phyloP scores from a whole-genome alignment of 2,888 invertebrate genomes.

The Scaptomyza tumidula region DNA sequence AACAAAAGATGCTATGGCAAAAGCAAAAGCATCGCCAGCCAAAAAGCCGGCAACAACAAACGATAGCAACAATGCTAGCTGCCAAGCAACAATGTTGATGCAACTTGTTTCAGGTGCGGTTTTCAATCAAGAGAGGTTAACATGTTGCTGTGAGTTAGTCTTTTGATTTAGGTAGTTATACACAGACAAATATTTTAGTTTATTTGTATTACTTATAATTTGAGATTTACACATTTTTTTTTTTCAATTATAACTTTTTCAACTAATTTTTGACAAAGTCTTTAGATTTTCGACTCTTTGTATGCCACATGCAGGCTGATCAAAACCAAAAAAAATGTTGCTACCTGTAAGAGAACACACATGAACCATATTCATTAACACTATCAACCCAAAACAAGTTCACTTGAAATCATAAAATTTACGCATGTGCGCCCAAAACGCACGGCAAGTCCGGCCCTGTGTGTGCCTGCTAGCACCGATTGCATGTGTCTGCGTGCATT shows the following conservation, averaged over 20 bases:
- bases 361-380: conserved; percentile 1
- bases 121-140: not conserved
- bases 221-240: too few species aligned
- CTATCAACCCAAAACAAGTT: not conserved
- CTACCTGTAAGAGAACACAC: not conserved
- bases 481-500: conserved; percentile 60
- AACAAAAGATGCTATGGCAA: conserved; percentile 10
- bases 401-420: conserved; percentile 17
- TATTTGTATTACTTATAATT: too few species aligned
- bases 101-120: conserved; percentile 42
- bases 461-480: conserved; percentile 36
- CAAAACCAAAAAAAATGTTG: not conserved
- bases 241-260: too few species aligned
- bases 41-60: conserved; percentile 77
- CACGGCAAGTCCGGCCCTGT: conserved; percentile 37
- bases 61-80: conserved; percentile 29
- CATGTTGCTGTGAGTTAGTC: not conserved
- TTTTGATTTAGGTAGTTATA: too few species aligned
- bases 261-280: too few species aligned
- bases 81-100: conserved; percentile 58
- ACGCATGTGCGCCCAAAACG: conserved; percentile 19
- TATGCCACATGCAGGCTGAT: too few species aligned
- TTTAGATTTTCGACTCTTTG: too few species aligned
- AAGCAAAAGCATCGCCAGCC: conserved; percentile 47
- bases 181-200: too few species aligned